Evolutionary conservation across 2,113 vertebrate species (phyloP).

Genomic region (Gymnobelideus leadbeateri): DNA sequence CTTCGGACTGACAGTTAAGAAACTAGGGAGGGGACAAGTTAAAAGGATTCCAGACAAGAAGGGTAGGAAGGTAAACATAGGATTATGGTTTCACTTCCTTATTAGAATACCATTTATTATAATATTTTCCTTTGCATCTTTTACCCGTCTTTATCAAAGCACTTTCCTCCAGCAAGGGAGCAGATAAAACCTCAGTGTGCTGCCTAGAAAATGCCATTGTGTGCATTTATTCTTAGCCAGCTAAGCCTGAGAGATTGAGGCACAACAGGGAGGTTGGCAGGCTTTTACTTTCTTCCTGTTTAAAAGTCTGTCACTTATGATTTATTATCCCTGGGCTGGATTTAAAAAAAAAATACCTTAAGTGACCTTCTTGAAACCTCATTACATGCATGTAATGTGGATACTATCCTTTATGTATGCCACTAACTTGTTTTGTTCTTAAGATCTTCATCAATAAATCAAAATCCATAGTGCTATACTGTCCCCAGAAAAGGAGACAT

Average conservation of each 20-base stretch:
- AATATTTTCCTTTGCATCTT: conserved; percentile 50
- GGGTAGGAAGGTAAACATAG: conserved; percentile 13
- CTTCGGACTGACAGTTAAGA: background rate
- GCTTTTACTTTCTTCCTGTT: conserved; percentile 51
- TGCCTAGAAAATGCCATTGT: background rate
- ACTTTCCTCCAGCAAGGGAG: conserved; percentile 46
- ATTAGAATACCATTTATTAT: conserved; percentile 52
- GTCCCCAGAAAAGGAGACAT: conserved; percentile 9
- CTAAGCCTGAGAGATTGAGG: conserved; percentile 13
- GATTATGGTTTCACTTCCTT: conserved; percentile 38
- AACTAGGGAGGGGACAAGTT: background rate
- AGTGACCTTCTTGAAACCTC: conserved; percentile 27
- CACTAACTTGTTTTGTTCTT: background rate
- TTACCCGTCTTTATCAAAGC: conserved; percentile 58
- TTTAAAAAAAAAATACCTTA: background rate
- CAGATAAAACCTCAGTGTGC: conserved; percentile 52
- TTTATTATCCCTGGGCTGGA: conserved; percentile 39
- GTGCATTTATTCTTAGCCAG: conserved; percentile 42
- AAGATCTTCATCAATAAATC: conserved; percentile 23
- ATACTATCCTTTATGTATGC: conserved; percentile 15
- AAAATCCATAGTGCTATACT: conserved; percentile 2
- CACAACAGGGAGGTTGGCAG: conserved; percentile 31
- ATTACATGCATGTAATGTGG: background rate
- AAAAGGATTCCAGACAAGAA: background rate
- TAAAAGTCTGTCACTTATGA: conserved; percentile 43